These are phyloP conservation scores for Indicator maculatus DNA, from an alignment of 2,113 vertebrate genomes.

Conservation along the genomic window DNA sequence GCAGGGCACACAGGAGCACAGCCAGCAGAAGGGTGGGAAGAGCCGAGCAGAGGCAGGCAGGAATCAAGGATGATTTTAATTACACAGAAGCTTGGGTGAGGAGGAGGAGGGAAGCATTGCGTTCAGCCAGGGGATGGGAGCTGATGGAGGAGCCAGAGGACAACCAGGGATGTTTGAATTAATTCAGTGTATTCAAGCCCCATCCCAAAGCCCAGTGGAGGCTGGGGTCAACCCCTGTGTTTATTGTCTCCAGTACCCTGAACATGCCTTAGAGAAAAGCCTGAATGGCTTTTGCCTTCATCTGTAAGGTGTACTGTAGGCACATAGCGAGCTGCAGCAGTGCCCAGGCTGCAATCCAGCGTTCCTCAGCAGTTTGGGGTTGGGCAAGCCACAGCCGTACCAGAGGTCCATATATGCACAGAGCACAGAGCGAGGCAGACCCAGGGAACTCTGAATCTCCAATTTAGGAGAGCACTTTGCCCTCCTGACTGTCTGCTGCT, in stretches of 20 bases:
- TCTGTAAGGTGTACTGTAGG: background rate
- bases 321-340: background rate
- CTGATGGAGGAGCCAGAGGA: background rate
- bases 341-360: background rate
- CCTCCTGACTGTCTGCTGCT: background rate
- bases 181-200: background rate
- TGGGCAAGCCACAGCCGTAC: background rate
- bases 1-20: no score
- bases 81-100: background rate
- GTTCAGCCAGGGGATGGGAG: background rate
- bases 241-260: background rate
- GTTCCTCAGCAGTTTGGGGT: background rate
- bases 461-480: background rate
- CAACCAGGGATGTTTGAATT: background rate
- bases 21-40: no score
- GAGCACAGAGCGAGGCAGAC: background rate
- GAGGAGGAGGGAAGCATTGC: background rate
- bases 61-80: background rate
- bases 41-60: background rate
- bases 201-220: background rate
- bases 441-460: background rate
- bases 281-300: background rate
- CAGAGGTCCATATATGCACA: slow-evolving; percentile 26
- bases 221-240: background rate
- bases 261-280: background rate